Evolutionary conservation across 64 coral and sea anemone genomes (phyloP).

Genomic region (Dendrophyllia cribrosa): DNA sequence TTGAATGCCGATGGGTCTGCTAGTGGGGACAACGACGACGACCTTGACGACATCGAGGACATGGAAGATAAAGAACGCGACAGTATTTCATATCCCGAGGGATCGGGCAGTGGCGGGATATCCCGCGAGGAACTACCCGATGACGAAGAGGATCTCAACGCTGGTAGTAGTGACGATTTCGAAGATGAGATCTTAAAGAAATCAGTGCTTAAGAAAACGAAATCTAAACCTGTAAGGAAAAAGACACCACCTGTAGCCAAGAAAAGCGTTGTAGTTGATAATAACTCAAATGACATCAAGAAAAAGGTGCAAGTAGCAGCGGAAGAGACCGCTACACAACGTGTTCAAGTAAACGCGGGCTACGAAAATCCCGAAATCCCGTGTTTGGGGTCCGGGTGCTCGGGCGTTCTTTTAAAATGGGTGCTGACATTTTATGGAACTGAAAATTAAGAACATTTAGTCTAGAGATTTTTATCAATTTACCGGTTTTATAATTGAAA

Average conservation of each 20-base stretch:
- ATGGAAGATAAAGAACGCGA: constrained; percentile 53
- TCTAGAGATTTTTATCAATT: constrained; percentile 56
- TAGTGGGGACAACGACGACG: background rate
- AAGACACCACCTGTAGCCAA: constrained; percentile 39
- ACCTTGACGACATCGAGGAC: constrained; percentile 11
- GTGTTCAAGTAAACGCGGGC: constrained; percentile 98
- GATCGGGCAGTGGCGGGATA: background rate
- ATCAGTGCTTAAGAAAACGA: constrained; percentile 46
- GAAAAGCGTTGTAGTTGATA: constrained; percentile 66
- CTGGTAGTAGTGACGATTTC: background rate
- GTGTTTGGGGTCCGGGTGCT: constrained; percentile 82
- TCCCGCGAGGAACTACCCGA: constrained; percentile 4
- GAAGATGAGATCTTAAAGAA: background rate
- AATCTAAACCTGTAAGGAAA: constrained; percentile 40
- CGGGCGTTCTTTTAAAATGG: constrained; percentile 89
- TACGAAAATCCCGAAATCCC: constrained; percentile 97
- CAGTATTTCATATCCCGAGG: constrained; percentile 54
- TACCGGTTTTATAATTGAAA: constrained; percentile 37
- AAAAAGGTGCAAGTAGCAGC: constrained; percentile 96
- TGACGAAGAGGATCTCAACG: background rate
- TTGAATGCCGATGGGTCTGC: background rate
- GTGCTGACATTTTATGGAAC: constrained; percentile 93
- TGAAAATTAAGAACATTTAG: constrained; percentile 46
- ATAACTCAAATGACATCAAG: constrained; percentile 63
- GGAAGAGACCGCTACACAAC: constrained; percentile 91